phyloP scores from a whole-genome alignment of 1,140 invertebrate genomes.

The Steinernema khuongi region DNA sequence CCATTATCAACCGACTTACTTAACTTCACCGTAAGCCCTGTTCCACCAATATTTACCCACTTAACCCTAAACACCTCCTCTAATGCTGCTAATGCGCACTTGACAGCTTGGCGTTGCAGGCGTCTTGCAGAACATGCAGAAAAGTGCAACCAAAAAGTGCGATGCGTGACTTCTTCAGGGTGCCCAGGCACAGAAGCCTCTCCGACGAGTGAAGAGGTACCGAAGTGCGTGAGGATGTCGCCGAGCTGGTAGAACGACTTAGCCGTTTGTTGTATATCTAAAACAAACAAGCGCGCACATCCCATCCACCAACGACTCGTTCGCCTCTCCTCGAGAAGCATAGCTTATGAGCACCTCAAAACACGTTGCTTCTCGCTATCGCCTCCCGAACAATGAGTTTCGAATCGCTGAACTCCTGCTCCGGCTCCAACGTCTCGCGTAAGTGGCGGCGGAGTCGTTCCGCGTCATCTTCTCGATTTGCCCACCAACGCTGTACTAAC shows the following conservation, averaged over 20 bases:
- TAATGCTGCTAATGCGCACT: too few relatives aligned
- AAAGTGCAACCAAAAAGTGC: not conserved
- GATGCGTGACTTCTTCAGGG: not conserved
- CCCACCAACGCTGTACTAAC: too few relatives aligned
- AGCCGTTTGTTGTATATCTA: conserved; percentile 8
- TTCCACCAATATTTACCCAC: too few relatives aligned
- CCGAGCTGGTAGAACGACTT: conserved; percentile 10
- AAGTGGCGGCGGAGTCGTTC: too few relatives aligned
- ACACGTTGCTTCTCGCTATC: not conserved
- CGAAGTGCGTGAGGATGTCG: conserved; percentile 13
- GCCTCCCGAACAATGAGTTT: not conserved
- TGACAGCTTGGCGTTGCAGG: not conserved
- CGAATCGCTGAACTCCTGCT: not conserved
- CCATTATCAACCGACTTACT: too few relatives aligned
- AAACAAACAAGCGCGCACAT: not conserved
- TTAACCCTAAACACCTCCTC: too few relatives aligned
- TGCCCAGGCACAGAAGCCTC: too few relatives aligned
- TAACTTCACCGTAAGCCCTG: too few relatives aligned
- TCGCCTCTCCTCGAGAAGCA: not conserved
- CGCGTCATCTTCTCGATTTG: too few relatives aligned
- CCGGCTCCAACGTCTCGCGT: not conserved
- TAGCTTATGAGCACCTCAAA: not conserved
- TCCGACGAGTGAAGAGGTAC: not conserved
- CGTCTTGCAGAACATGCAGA: not conserved
- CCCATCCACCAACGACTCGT: not conserved